Evolutionary conservation across 2,113 vertebrate genomes (phyloP), one percentile per base, ranked within the genome.

Genomic region (Sander vitreus): DNA sequence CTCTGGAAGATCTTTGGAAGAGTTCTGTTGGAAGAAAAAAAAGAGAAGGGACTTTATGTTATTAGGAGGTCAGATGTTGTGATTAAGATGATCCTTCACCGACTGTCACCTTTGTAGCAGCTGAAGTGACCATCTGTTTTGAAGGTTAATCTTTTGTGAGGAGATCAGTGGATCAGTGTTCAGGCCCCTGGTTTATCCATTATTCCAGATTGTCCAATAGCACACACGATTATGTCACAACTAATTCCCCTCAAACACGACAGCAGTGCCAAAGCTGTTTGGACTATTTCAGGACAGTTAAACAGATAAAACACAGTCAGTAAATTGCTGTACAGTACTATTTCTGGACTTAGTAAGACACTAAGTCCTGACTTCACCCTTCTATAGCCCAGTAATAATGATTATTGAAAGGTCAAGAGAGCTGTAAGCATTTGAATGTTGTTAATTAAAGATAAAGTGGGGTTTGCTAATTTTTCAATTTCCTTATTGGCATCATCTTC

Each of bases 151-250:
- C 90, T 84, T 11, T 19, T 58, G 18, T 3, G 69, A 92, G 87
- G 45, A 89, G 93, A 94, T 95, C 93, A 94, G 0, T 48, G 51
- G 59, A 68, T 70, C 82, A 54, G 63, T 76, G 59, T 82, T 53
- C 77, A 50, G 70, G 58, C 23, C 80, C 50, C 62, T 87, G 23
- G 16, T 39, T 81, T 33, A 53, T 69, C 25, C 21, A 9, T 47
- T 67, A 14, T 27, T 67, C 15, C 70, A 30, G 25, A 48, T 54
- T 57, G 14, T 80, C 59, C 66, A 73, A 48, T 23, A 45, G 43
- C 43, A 74, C 74, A 25, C 25, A 10, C 0, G 16, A n/a, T n/a
- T n/a, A n/a, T 82, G 84, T 78, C 84, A 88, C 43, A 3, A 2
- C 2, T 19, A 64, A 33, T 80, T 76, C 23, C 9, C 33, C 55